These are phyloP conservation scores for Brevimyrus niger DNA, from an alignment of 2,113 vertebrate species.

Conservation along the genomic window DNA sequence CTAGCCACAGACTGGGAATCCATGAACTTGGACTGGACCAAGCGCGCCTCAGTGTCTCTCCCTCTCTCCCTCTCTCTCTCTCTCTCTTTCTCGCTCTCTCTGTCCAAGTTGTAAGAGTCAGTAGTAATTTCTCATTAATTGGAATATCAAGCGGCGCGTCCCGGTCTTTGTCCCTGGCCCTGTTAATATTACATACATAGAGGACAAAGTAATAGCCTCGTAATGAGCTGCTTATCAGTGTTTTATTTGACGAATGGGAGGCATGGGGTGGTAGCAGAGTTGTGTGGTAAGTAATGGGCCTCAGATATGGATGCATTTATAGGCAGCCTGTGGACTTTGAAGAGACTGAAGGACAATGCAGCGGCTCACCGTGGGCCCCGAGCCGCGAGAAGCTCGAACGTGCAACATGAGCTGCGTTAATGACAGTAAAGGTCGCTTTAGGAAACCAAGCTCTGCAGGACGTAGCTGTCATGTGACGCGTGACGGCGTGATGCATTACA, in stretches of 20 bases:
- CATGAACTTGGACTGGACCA: neutral
- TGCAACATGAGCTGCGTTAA: neutral
- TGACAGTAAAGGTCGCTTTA: neutral
- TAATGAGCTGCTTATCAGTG: slow-evolving; percentile 21
- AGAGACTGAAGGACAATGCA: neutral
- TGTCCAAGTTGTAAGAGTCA: neutral
- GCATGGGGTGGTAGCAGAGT: slow-evolving; percentile 36
- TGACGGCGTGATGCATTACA: neutral
- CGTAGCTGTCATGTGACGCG: neutral
- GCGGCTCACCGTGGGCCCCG: neutral
- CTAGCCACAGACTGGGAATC: neutral
- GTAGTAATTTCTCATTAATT: slow-evolving; percentile 21
- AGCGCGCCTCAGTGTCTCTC: too few species aligned
- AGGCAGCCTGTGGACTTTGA: neutral
- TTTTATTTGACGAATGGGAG: slow-evolving; percentile 24
- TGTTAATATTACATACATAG: slow-evolving; percentile 21
- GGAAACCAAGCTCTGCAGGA: neutral
- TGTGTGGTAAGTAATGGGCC: neutral
- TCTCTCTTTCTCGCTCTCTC: neutral
- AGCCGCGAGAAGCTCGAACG: neutral
- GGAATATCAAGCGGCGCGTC: neutral
- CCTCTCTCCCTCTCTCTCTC: neutral
- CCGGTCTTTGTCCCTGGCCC: slow-evolving; percentile 18
- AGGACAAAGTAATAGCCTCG: slow-evolving; percentile 10
- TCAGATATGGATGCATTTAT: slow-evolving; percentile 10